Conservation (phyloP, 2,888 invertebrate genomes). For the Euplexia lucipara region DNA sequence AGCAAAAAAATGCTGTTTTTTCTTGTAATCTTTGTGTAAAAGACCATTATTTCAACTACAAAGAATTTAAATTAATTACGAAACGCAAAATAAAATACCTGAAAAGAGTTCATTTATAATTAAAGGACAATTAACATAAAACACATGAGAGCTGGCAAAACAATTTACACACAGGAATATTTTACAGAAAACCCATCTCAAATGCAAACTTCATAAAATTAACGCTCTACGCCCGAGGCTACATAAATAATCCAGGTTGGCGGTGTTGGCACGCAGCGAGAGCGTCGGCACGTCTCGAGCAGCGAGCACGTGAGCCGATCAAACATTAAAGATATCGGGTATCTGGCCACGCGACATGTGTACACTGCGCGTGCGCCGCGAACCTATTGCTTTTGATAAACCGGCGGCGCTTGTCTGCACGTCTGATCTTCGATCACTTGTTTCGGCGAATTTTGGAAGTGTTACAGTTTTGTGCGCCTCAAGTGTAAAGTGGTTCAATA, state of each 20-base stretch:
- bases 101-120: slow-evolving; percentile 9
- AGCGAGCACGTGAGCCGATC: slow-evolving; percentile 44
- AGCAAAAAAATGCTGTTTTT: not conserved
- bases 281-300: slow-evolving; percentile 38
- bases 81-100: slow-evolving; percentile 7
- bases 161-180: slow-evolving; percentile 22
- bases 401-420: slow-evolving; percentile 29
- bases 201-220: slow-evolving; percentile 48
- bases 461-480: slow-evolving; percentile 23
- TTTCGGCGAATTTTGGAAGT: slow-evolving; percentile 38
- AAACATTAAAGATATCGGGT: slow-evolving; percentile 56
- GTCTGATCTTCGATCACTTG: slow-evolving; percentile 32
- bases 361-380: slow-evolving; percentile 30
- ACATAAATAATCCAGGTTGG: slow-evolving; percentile 31
- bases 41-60: not conserved
- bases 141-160: slow-evolving; percentile 14
- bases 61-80: not conserved
- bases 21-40: not conserved
- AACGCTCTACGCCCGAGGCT: slow-evolving; percentile 21
- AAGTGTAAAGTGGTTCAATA: no score
- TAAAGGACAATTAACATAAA: slow-evolving; percentile 15
- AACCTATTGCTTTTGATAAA: slow-evolving; percentile 44
- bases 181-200: slow-evolving; percentile 32
- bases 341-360: slow-evolving; percentile 40
- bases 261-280: slow-evolving; percentile 12